Conservation (phyloP, 2,888 invertebrate genomes). For the Deroplatys truncata region DNA sequence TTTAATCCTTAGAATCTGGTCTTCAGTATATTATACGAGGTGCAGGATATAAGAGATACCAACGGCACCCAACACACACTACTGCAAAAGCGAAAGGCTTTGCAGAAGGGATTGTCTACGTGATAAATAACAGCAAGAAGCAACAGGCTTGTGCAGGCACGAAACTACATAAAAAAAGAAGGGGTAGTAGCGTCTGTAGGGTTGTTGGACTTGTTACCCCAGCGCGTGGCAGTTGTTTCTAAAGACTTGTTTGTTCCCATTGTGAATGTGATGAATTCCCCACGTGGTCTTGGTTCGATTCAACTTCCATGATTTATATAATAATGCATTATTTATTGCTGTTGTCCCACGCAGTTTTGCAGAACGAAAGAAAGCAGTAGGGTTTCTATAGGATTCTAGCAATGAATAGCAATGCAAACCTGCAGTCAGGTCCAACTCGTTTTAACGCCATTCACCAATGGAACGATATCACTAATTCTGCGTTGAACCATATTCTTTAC, state of each 20-base stretch:
- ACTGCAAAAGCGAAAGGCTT: neutral
- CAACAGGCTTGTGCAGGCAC: neutral
- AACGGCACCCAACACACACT: neutral
- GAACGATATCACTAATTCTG: too few species aligned
- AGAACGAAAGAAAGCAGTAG: neutral
- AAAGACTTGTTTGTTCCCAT: neutral
- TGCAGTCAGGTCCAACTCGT: neutral
- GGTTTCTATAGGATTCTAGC: neutral
- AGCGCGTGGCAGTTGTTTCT: neutral
- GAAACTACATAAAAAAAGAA: neutral
- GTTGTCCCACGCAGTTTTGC: neutral
- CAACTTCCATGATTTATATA: neutral
- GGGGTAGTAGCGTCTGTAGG: neutral
- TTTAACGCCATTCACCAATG: neutral
- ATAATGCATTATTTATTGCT: neutral
- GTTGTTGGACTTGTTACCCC: neutral
- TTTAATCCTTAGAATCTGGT: neutral
- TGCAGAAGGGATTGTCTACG: neutral
- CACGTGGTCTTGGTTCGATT: neutral
- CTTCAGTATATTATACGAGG: neutral
- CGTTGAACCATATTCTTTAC: too few species aligned
- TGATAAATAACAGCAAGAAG: neutral
- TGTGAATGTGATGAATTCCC: neutral
- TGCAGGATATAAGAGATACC: neutral
- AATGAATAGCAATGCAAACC: neutral